phyloP scores from a whole-genome alignment of 2,888 invertebrate species.

The Oxycera nigricornis region DNA sequence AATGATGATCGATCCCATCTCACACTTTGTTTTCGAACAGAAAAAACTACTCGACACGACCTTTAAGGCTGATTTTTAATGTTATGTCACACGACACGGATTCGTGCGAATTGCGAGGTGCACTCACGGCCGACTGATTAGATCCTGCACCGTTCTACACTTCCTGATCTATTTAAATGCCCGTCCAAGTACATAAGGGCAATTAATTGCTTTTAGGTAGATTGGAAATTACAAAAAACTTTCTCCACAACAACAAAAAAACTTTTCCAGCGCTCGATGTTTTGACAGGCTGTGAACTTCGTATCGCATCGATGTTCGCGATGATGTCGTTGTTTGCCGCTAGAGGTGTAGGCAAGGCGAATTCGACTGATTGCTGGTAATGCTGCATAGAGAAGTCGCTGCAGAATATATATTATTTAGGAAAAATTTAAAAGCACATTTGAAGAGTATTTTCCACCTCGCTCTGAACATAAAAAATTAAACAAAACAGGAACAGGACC shows the following conservation, averaged over 20 bases:
- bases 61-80: conserved; percentile 1
- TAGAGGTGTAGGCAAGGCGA: too few species aligned
- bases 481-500: too few species aligned
- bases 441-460: too few species aligned
- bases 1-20: conserved; percentile 12
- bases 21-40: conserved; percentile 1
- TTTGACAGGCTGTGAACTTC: background rate
- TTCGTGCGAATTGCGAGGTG: too few species aligned
- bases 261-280: conserved; percentile 6
- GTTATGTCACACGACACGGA: background rate
- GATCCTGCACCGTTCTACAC: background rate
- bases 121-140: background rate
- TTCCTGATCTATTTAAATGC: background rate
- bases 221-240: background rate
- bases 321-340: too few species aligned
- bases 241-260: background rate
- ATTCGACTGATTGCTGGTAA: too few species aligned
- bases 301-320: background rate
- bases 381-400: too few species aligned
- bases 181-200: background rate
- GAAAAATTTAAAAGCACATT: too few species aligned
- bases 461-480: too few species aligned
- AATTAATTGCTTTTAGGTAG: background rate
- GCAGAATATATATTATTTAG: too few species aligned
- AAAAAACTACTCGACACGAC: background rate